Conservation (phyloP, 2,797 vertebrate species). For the Petrocephalus schoutedeni region DNA sequence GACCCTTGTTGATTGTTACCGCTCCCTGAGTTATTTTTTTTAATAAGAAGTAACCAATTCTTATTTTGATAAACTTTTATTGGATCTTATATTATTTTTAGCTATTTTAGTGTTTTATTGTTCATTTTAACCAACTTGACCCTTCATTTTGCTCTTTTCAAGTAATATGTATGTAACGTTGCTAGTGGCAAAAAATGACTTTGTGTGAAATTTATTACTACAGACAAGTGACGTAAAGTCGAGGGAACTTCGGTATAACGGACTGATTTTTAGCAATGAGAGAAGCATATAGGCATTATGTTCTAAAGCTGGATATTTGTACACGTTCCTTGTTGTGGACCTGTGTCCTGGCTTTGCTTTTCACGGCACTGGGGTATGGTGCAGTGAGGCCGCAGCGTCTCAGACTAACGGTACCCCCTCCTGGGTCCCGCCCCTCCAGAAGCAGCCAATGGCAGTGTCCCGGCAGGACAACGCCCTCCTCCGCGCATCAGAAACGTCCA, state of each 20-base stretch:
- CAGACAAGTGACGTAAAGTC: no score
- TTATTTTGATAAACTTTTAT: no score
- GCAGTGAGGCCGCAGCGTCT: background rate
- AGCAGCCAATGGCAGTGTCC: slow-evolving; percentile 89
- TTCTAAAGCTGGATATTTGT: background rate
- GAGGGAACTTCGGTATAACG: background rate
- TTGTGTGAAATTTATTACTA: no score
- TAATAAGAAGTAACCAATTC: no score
- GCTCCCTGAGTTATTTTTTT: no score
- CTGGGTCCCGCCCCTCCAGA: slow-evolving; percentile 59
- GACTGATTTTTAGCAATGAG: background rate
- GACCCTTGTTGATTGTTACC: no score
- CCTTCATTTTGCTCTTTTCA: no score
- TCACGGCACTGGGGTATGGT: background rate
- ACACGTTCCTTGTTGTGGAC: background rate
- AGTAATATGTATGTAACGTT: no score
- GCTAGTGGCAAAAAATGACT: no score
- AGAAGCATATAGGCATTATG: background rate
- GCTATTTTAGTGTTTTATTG: no score
- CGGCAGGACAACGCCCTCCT: slow-evolving; percentile 85
- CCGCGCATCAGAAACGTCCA: slow-evolving; percentile 95
- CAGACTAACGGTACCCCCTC: background rate
- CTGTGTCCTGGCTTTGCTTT: background rate
- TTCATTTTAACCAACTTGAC: no score
- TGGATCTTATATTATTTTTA: no score